Evolutionary conservation across 1,140 invertebrate genomes (phyloP), one percentile per base, ranked within the genome.

Genomic region (Lamellibrachia luymesi): DNA sequence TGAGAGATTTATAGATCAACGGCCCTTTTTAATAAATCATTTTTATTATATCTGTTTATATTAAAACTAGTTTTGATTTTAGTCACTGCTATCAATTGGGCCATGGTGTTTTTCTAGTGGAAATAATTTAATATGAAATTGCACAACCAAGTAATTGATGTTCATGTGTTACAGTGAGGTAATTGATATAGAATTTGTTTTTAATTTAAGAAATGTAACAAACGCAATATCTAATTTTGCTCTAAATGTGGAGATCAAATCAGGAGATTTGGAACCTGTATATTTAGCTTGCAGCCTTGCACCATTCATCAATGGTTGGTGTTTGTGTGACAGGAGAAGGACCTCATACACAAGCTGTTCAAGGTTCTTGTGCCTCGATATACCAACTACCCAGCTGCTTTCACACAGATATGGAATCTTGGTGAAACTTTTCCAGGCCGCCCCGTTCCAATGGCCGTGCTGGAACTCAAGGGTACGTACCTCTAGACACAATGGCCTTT

Each of bases 341-440:
- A 98, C 96, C 96, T 98, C 22, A 97, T 99, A 6, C 98, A 99
- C 94, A 99, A 99, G 97, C 96, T 99, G 89, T 99, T 99, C 95
- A 99, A 99, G 97, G 98, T 99, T 27, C 96, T 99, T 27, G 98
- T 97, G 49, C 98, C 98, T 17, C 93, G 95, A 92, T 99, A 97
- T 96, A 96, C 98, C 95, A 97, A 98, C 94, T 97, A 97, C 94
- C 97, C 97, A 64, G 95, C 97, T 8, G 97, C 97, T 2, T 98
- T 97, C 95, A 99, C 98, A 50, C 97, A 97, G 95, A 96, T 98
- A 94, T 97, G 97, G 93, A 97, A 97, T 95, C 97, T 97, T 50
- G 98, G 98, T 2, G 96, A 95, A 92, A 95, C 97, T 90, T 97
- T 97, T 95, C 97, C 97, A 90, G 97, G 97, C 50, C 38, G 64